Evolutionary conservation across 2,888 invertebrate genomes (phyloP).

Genomic region (Notocelia uddmanniana): DNA sequence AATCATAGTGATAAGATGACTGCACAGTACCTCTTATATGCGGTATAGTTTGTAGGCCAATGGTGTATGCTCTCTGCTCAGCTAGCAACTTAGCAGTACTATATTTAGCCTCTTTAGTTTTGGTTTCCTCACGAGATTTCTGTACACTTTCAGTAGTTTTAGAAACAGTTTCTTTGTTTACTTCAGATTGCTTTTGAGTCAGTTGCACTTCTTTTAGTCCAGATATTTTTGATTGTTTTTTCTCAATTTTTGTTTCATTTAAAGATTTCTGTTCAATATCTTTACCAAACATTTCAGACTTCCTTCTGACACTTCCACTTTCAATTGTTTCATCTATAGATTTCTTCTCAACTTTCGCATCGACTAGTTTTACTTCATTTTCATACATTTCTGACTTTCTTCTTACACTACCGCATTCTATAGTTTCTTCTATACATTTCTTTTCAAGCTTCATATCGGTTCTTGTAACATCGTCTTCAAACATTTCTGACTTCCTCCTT

Average conservation of each 20-base stretch:
- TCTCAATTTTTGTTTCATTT: constrained; percentile 22
- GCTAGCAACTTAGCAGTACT: constrained; percentile 55
- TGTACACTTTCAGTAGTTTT: constrained; percentile 20
- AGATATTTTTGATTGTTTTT: constrained; percentile 24
- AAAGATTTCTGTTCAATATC: constrained; percentile 38
- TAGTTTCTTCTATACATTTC: constrained; percentile 39
- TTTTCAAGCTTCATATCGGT: constrained; percentile 40
- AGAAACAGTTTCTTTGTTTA: constrained; percentile 11
- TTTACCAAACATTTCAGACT: constrained; percentile 54
- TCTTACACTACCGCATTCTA: constrained; percentile 57
- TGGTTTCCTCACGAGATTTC: constrained; percentile 30
- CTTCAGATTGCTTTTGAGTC: constrained; percentile 13
- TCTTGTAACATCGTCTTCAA: constrained; percentile 48
- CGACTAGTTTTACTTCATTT: constrained; percentile 41
- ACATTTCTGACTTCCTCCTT: constrained; percentile 53
- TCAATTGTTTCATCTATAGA: constrained; percentile 49
- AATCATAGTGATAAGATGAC: constrained; percentile 69
- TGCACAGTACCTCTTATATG: constrained; percentile 68
- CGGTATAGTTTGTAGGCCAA: constrained; percentile 75
- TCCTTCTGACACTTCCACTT: constrained; percentile 55
- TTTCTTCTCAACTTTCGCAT: constrained; percentile 43
- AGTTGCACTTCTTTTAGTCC: constrained; percentile 39
- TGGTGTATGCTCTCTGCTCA: constrained; percentile 67
- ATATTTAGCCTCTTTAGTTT: constrained; percentile 35
- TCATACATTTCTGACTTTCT: constrained; percentile 55